Evolutionary conservation across 1,140 invertebrate genomes (phyloP).

Genomic region (Gyrodactylus bullatarudis): DNA sequence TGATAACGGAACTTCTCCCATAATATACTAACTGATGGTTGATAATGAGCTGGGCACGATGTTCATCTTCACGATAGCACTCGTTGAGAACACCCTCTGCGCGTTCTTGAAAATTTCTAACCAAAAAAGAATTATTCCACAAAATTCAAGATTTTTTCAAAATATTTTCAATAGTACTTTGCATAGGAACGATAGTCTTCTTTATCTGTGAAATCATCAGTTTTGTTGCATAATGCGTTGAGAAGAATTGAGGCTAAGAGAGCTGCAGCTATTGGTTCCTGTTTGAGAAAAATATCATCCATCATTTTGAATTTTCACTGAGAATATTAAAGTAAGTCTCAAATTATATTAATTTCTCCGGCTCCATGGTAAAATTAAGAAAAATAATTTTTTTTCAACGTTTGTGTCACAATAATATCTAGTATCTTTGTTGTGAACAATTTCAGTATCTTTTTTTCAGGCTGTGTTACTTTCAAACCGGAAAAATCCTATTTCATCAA

Average conservation of each 20-base stretch:
- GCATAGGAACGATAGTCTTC: slow-evolving; percentile 4
- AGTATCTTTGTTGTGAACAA: too few relatives aligned
- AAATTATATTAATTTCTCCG: too few relatives aligned
- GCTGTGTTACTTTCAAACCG: too few relatives aligned
- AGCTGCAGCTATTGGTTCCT: slow-evolving; percentile 16
- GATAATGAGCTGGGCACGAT: slow-evolving; percentile 14
- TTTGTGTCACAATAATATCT: too few relatives aligned
- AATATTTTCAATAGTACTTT: not conserved
- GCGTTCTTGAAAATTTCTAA: not conserved
- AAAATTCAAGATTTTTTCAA: not conserved
- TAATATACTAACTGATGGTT: slow-evolving; percentile 11
- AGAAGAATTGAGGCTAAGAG: slow-evolving; percentile 15
- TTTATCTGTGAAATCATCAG: slow-evolving; percentile 7
- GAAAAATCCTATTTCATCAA: too few relatives aligned
- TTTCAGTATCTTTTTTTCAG: too few relatives aligned
- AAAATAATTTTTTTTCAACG: too few relatives aligned
- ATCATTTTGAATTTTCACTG: too few relatives aligned
- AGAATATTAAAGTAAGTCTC: too few relatives aligned
- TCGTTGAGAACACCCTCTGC: slow-evolving; percentile 14
- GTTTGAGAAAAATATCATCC: not conserved
- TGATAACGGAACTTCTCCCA: slow-evolving; percentile 4
- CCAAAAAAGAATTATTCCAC: not conserved
- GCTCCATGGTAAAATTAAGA: too few relatives aligned
- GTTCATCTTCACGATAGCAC: slow-evolving; percentile 16
- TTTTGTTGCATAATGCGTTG: slow-evolving; percentile 11